phyloP scores from a whole-genome alignment of 2,797 vertebrate species.

The Gila robusta region DNA sequence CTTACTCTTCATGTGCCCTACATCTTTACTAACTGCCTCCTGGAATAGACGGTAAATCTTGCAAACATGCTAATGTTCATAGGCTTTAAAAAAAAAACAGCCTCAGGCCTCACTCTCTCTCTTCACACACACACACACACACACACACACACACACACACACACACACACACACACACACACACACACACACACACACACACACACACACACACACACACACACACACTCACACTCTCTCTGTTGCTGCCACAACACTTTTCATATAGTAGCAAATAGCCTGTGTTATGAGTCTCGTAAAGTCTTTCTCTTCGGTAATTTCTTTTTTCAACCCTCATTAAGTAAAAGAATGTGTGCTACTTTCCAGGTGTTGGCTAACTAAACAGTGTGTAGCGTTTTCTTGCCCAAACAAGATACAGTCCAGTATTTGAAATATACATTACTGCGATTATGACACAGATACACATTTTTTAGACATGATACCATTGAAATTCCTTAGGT shows the following conservation, averaged over 20 bases:
- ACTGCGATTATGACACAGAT: neutral
- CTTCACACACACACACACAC: neutral
- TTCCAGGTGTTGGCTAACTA: slow-evolving; percentile 44
- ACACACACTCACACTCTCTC: too few species aligned
- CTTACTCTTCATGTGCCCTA: neutral
- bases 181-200: neutral
- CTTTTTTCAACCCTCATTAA: slow-evolving; percentile 77
- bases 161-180: too few species aligned
- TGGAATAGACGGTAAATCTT: slow-evolving; percentile 17
- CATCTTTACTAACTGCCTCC: neutral
- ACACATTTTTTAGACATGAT: neutral
- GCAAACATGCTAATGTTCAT: slow-evolving; percentile 21
- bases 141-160: neutral
- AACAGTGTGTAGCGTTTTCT: slow-evolving; percentile 17
- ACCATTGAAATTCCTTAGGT: neutral
- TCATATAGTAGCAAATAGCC: slow-evolving; percentile 73
- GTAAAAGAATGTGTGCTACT: slow-evolving; percentile 49
- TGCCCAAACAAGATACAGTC: slow-evolving; percentile 18
- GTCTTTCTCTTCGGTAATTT: slow-evolving; percentile 71
- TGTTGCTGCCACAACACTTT: slow-evolving; percentile 64
- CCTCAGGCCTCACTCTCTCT: slow-evolving; percentile 44
- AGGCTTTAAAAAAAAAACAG: slow-evolving; percentile 54
- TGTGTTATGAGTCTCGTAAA: slow-evolving; percentile 74
- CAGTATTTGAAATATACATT: neutral
- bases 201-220: neutral